Evolutionary conservation across 2,113 vertebrate species (phyloP).

Genomic region (Numenius arquata): DNA sequence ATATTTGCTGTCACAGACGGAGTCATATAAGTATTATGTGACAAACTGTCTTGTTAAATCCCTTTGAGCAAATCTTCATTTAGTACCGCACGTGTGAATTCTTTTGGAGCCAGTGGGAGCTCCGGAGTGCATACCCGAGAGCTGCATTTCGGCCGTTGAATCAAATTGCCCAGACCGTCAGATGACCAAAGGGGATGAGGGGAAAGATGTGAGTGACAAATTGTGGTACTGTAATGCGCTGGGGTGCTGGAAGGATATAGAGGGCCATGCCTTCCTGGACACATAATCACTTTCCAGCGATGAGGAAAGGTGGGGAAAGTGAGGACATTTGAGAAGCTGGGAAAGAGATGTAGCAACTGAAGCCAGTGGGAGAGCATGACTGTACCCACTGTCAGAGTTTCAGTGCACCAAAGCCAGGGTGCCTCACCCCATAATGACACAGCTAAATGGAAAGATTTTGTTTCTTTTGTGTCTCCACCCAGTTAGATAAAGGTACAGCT

Average conservation of each 20-base stretch:
- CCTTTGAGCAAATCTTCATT: background rate
- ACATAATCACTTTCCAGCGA: background rate
- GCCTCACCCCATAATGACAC: conserved; percentile 66
- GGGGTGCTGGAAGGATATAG: background rate
- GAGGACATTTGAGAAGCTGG: background rate
- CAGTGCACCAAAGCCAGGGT: conserved; percentile 45
- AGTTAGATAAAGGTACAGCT: conserved; percentile 54
- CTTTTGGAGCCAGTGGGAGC: background rate
- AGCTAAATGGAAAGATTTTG: conserved; percentile 62
- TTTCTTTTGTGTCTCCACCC: conserved; percentile 62
- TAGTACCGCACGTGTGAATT: background rate
- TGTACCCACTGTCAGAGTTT: conserved; percentile 61
- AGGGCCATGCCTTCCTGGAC: background rate
- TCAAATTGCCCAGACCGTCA: background rate
- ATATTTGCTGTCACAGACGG: background rate
- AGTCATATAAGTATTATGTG: fast-evolving
- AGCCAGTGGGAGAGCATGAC: conserved; percentile 49
- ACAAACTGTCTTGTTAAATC: background rate
- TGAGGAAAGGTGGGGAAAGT: background rate
- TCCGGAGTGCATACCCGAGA: fast-evolving
- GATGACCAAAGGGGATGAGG: background rate
- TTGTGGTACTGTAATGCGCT: fast-evolving
- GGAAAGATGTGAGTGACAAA: background rate
- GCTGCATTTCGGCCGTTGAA: background rate
- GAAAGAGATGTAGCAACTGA: conserved; percentile 33